These are phyloP conservation scores for Myrmecophaga tridactyla DNA, from an alignment of 2,113 vertebrate genomes.

Conservation along the genomic window DNA sequence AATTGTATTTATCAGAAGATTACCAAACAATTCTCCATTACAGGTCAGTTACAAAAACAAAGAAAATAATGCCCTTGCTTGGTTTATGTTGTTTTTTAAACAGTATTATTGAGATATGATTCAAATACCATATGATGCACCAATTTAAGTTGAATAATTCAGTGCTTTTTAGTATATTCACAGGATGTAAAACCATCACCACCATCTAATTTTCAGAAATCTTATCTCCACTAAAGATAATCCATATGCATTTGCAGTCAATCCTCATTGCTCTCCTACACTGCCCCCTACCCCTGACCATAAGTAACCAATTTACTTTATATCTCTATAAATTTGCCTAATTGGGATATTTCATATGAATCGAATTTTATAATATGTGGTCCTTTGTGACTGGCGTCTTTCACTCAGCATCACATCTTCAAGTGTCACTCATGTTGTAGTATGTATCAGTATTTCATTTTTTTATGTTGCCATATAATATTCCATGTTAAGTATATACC, in stretches of 20 bases:
- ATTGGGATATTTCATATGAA: too few species aligned
- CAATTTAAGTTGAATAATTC: neutral
- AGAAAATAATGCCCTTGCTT: neutral
- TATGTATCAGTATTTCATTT: too few species aligned
- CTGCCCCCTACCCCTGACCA: too few species aligned
- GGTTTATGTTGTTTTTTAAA: neutral
- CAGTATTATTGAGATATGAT: neutral
- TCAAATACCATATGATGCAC: neutral
- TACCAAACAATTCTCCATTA: neutral
- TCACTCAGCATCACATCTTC: too few species aligned
- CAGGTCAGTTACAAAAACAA: neutral
- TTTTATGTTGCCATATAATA: too few species aligned
- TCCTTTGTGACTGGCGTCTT: too few species aligned
- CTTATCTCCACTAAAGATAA: neutral
- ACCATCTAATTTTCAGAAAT: neutral
- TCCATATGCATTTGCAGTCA: neutral
- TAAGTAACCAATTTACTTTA: too few species aligned
- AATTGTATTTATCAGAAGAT: neutral
- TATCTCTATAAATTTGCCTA: too few species aligned
- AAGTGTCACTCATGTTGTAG: too few species aligned
- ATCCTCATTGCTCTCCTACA: neutral
- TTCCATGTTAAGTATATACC: too few species aligned
- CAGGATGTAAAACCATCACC: neutral
- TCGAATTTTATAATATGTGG: too few species aligned
- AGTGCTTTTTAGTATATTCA: neutral